These are phyloP conservation scores for Daboia siamensis DNA, from an alignment of 2,113 vertebrate genomes.

Conservation along the genomic window DNA sequence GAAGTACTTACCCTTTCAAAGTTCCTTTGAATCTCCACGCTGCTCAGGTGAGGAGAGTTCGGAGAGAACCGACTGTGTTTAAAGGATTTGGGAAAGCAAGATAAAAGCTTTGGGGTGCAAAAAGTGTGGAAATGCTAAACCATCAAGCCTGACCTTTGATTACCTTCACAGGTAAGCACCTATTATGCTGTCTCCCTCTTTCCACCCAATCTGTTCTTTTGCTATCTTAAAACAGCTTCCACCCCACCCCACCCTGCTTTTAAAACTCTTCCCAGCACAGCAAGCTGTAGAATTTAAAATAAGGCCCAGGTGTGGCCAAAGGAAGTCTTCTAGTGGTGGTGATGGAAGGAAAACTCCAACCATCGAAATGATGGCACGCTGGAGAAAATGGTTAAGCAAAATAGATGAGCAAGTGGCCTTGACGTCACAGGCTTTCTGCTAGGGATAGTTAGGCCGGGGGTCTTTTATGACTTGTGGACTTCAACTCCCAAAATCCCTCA, in stretches of 20 bases:
- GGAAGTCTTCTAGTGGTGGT: conserved; percentile 24
- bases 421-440: not conserved
- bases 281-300: not conserved
- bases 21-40: not conserved
- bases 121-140: not conserved
- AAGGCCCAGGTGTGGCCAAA: conserved; percentile 39
- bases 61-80: not conserved
- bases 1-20: not conserved
- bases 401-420: too few relatives aligned
- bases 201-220: not conserved
- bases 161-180: not conserved
- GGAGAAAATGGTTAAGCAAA: not conserved
- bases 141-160: not conserved
- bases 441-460: too few relatives aligned
- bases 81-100: not conserved
- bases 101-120: not conserved
- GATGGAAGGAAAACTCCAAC: not conserved
- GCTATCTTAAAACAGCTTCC: conserved; percentile 8
- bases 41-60: not conserved
- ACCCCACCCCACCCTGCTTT: not conserved
- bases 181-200: not conserved
- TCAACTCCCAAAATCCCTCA: too few relatives aligned
- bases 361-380: not conserved
- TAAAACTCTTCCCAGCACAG: conserved; percentile 32
- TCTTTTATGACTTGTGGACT: too few relatives aligned